These are phyloP conservation scores for Drosophila seguyi DNA, from an alignment of 1,140 invertebrate species.

Conservation along the genomic window DNA sequence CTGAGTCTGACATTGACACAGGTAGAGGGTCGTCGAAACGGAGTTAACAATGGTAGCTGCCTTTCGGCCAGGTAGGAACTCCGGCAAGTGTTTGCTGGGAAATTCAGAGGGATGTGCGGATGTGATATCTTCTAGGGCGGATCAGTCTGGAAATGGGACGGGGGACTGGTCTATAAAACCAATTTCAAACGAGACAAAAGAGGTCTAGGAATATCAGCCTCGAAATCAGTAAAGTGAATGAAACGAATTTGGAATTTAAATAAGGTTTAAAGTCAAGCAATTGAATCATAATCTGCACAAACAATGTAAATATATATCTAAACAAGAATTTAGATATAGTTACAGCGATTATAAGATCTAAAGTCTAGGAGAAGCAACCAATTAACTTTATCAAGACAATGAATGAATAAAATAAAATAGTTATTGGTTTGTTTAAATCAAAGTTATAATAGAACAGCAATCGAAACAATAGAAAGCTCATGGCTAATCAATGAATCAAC, in stretches of 20 bases:
- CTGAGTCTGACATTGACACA: slow-evolving; percentile 79
- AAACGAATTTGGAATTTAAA: slow-evolving; percentile 9
- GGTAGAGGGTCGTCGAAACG: slow-evolving; percentile 41
- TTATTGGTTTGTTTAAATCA: background rate
- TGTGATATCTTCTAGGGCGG: slow-evolving; percentile 32
- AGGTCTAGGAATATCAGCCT: slow-evolving; percentile 12
- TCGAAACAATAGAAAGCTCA: slow-evolving; percentile 13
- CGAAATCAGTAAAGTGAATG: slow-evolving; percentile 12
- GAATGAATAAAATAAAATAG: background rate
- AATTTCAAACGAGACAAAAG: slow-evolving; percentile 30
- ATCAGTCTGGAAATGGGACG: slow-evolving; percentile 9
- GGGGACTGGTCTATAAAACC: slow-evolving; percentile 21
- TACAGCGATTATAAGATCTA: background rate
- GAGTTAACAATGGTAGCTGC: slow-evolving; percentile 19
- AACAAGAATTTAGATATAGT: background rate
- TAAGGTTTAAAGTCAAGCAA: background rate
- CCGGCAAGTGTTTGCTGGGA: slow-evolving; percentile 28
- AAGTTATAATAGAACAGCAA: background rate
- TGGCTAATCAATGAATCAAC: slow-evolving; percentile 26
- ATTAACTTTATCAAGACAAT: slow-evolving; percentile 1
- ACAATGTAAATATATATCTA: background rate
- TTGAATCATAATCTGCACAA: background rate
- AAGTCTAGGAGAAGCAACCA: background rate
- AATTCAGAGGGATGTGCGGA: slow-evolving; percentile 39
- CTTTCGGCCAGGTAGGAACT: slow-evolving; percentile 44